These are phyloP conservation scores for Crotalus tigris DNA, from an alignment of 2,113 vertebrate species.

Conservation along the genomic window DNA sequence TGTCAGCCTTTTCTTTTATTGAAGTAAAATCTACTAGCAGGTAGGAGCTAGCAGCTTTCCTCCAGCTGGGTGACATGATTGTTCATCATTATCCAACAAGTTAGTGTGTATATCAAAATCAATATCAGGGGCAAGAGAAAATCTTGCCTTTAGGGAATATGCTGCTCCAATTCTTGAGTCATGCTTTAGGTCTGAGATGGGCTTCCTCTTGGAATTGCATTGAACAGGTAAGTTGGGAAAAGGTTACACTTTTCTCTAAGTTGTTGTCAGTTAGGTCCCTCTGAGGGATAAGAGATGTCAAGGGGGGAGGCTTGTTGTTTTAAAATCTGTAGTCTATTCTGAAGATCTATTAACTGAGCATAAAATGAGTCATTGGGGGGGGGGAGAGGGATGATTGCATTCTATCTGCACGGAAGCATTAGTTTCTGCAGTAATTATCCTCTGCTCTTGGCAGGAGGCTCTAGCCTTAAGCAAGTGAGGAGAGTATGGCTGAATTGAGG, in stretches of 20 bases:
- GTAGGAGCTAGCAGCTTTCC: background rate
- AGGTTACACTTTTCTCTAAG: background rate
- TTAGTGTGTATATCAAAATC: background rate
- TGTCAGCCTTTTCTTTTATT: background rate
- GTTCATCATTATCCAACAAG: too few species aligned
- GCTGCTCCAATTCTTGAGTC: background rate
- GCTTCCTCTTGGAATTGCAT: background rate
- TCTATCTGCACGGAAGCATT: background rate
- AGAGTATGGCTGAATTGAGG: background rate
- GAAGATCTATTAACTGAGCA: background rate
- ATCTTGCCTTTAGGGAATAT: background rate
- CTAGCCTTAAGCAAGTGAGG: background rate
- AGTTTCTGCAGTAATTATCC: background rate
- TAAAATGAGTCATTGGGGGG: background rate
- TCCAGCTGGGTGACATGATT: background rate
- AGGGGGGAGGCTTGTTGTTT: background rate
- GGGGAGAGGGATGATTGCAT: background rate
- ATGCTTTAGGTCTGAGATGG: background rate
- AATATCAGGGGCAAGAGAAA: background rate
- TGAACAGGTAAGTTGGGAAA: background rate
- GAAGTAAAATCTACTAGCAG: background rate
- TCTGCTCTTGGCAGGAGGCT: background rate
- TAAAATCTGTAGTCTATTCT: background rate
- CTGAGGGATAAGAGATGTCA: background rate
- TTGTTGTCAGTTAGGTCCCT: background rate